Conservation (phyloP, 2,888 invertebrate species). For the Ectemnius lituratus region DNA sequence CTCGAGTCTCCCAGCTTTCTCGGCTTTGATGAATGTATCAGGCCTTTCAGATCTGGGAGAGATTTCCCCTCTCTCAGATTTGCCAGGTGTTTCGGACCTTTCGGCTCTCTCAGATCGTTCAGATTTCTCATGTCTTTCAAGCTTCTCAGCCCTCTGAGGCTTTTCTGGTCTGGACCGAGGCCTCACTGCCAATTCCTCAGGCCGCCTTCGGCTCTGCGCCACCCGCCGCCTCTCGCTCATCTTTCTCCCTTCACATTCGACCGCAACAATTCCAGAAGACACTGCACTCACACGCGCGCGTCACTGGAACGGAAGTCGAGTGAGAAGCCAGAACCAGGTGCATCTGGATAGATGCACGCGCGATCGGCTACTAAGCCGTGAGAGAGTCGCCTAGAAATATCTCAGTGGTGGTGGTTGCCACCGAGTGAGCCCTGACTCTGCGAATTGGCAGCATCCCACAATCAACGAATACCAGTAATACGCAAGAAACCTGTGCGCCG, state of each 20-base stretch:
- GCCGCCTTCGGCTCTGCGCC: conserved; percentile 52
- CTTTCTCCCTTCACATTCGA: conserved; percentile 44
- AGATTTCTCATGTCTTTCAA: background rate
- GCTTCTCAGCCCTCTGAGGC: background rate
- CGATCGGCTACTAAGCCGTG: conserved; percentile 55
- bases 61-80: background rate
- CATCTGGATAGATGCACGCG: conserved; percentile 45
- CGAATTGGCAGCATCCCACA: conserved; percentile 62
- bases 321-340: conserved; percentile 17
- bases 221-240: conserved; percentile 66
- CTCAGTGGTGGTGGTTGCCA: conserved; percentile 43
- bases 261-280: background rate
- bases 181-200: conserved; percentile 48
- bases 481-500: conserved; percentile 20
- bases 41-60: background rate
- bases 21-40: no score
- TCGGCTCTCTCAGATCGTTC: background rate
- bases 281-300: conserved; percentile 1
- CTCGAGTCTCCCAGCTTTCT: background rate
- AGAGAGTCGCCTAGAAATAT: conserved; percentile 61
- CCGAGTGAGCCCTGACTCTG: conserved; percentile 36
- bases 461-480: conserved; percentile 45
- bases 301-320: background rate
- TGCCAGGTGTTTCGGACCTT: background rate
- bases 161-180: conserved; percentile 27